Base-by-base conservation (phyloP, 1,140 invertebrate genomes). In the Neelides sp. region DNA sequence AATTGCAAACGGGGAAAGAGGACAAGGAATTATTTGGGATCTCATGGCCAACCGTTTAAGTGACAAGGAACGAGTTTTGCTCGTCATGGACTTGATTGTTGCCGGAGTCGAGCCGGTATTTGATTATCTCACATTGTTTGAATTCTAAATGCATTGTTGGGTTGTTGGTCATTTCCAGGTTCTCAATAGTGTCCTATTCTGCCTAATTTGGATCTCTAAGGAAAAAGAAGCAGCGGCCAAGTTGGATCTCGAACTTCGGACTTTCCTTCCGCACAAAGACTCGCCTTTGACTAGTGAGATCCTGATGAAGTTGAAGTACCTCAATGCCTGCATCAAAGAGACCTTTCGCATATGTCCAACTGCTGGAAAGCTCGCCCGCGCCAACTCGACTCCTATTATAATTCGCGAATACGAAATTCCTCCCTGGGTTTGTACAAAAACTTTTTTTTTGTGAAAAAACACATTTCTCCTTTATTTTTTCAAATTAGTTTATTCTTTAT, bases 291-390 rank as follows among this genome's bases (percentile, higher is more conserved):
- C 73, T 22, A 64, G 74, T 13, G 73, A 80, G 20, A 71, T 76
- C 30, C 64, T 91, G 2, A 68, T 74, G 2, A 73, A 73, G 37
- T 64, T 78, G 52, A 72, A 75, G 3, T 91, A 89, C 62, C 72
- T 91, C 1, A 80, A 81, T 58, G 88, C 88, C 2, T 92, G 86
- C 59, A 76, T 92, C 3, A 80, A 78, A 44, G 91, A 97, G 73
- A 75, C 82, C 0, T 91, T 90, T 63, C 72, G 83, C 56, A 64
- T 94, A 26, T 71, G 82, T 35, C 88, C 90, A 1, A 88, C 87
- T 13, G 82, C 87, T 2, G 79, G 85, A 3, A 83, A 82, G 57
- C 71, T 93, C 28, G 82, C 82, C 0, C 71, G 92, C 57, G 77
- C 93, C 24, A 64, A 85, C 10, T 82, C 88, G 46, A 69, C 78